Evolutionary conservation across 1,140 invertebrate genomes (phyloP), one percentile per base, ranked within the genome.

Genomic region (Archivesica marissinica): DNA sequence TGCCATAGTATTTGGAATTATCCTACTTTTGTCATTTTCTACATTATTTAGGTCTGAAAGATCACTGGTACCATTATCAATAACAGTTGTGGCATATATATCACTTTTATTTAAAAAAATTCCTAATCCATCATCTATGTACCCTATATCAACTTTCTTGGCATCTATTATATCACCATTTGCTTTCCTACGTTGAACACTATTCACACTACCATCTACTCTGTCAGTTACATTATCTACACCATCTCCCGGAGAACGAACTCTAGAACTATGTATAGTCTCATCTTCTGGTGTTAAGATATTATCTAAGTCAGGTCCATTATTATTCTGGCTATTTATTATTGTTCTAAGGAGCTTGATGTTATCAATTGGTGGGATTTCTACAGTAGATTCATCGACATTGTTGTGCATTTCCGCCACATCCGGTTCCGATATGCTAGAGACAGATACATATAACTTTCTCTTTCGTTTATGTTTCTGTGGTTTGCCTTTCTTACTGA

Each of bases 361-460:
- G 47, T 74, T 68, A 74, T 82, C 80, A 33, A 82, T 15, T 74
- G 80, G 80, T 33, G 80, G 80, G 7, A 82, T 82, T 39, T 72
- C 50, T 41, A 82, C 74, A 39, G 74, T 68, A 35, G 66, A 68
- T 44, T 54, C 52, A 28, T 59, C 66, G 33, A 28, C 25, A 44
- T n/a, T 20, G 1, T 39, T 28, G 17, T 52, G 1, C 2, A 35
- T 25, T 23, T 81, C 61, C 15, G 30, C 44, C 7, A 66, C 47
- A 68, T 68, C 78, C 35, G 50, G 44, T 68, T 70, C 78, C 15
- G 66, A 52, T 25, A 70, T 68, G 28, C 41, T 56, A 23, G 80
- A 50, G 11, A 82, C 80, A 15, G 80, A 82, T 9, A 59, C 39
- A 59, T 54, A 82, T n/a, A 28, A 59, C 38, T 74, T 82, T 28